phyloP scores from a whole-genome alignment of 2,888 invertebrate species.

The Choreutis nemorana region DNA sequence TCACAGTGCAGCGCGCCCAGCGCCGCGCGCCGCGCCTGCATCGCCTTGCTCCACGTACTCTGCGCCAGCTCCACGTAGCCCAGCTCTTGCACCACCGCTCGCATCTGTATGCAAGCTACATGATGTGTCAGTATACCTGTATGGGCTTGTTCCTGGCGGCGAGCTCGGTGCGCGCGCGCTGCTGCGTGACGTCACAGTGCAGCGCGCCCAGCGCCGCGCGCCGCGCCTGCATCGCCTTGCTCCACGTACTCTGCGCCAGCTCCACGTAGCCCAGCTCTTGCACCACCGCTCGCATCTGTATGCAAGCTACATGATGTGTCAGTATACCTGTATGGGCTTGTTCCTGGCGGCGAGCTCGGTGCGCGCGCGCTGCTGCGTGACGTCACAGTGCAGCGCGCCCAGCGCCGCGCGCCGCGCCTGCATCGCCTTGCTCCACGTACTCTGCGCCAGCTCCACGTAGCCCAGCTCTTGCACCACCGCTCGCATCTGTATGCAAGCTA shows the following conservation, averaged over 20 bases:
- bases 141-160: slow-evolving; percentile 35
- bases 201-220: slow-evolving; percentile 19
- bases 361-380: slow-evolving; percentile 21
- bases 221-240: slow-evolving; percentile 27
- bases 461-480: slow-evolving; percentile 39
- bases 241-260: slow-evolving; percentile 26
- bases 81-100: slow-evolving; percentile 10
- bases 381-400: slow-evolving; percentile 14
- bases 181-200: slow-evolving; percentile 17
- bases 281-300: slow-evolving; percentile 5
- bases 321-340: too few relatives aligned
- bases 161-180: slow-evolving; percentile 26
- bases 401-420: slow-evolving; percentile 27
- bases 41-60: slow-evolving; percentile 10
- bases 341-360: slow-evolving; percentile 26
- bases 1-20: slow-evolving; percentile 7
- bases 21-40: slow-evolving; percentile 6
- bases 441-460: slow-evolving; percentile 31
- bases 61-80: slow-evolving; percentile 11
- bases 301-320: too few relatives aligned
- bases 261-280: slow-evolving; percentile 12
- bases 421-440: slow-evolving; percentile 31
- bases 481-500: slow-evolving; percentile 37
- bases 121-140: too few relatives aligned
- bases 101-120: neutral